A percentile compares a stretch with the other conserved stretches of the same genome.
phyloP scores from a whole-genome alignment of 2,888 invertebrate genomes.

The Myopa testacea region DNA sequence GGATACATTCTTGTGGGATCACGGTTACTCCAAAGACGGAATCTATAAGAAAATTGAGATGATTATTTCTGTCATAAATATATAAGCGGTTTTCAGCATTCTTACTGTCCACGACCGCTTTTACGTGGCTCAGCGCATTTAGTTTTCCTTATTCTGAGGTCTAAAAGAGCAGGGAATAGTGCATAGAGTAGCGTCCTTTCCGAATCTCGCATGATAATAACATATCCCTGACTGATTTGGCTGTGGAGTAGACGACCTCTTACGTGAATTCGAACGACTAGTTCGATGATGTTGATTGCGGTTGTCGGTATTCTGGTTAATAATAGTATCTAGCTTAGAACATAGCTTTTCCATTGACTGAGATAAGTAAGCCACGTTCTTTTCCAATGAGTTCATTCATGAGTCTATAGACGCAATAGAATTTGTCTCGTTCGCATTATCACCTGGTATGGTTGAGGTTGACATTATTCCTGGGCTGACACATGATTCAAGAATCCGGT shows the following conservation, averaged over 20 bases:
- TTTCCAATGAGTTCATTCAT: too few relatives aligned
- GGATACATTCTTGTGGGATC: background rate
- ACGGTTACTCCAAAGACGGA: background rate
- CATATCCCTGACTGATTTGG: background rate
- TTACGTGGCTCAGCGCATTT: background rate
- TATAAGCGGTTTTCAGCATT: constrained; percentile 10
- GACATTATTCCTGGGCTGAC: too few relatives aligned
- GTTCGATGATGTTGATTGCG: background rate
- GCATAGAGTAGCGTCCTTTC: constrained; percentile 6
- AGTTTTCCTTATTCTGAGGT: background rate
- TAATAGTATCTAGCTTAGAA: background rate
- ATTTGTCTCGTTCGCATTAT: too few relatives aligned
- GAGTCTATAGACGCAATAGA: too few relatives aligned
- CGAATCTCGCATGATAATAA: constrained; percentile 11
- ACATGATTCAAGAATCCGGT: too few relatives aligned
- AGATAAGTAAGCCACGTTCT: background rate
- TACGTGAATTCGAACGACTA: background rate
- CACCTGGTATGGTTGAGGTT: too few relatives aligned
- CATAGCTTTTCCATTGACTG: too few relatives aligned
- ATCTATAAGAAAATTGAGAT: constrained; percentile 13
- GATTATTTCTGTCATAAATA: constrained; percentile 4
- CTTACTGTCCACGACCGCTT: background rate
- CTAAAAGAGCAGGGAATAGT: constrained; percentile 20
- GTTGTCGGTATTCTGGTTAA: background rate
- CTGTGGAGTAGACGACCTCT: background rate